Base-by-base conservation (phyloP, 1,140 invertebrate species). In the Bombus pyrosoma region DNA sequence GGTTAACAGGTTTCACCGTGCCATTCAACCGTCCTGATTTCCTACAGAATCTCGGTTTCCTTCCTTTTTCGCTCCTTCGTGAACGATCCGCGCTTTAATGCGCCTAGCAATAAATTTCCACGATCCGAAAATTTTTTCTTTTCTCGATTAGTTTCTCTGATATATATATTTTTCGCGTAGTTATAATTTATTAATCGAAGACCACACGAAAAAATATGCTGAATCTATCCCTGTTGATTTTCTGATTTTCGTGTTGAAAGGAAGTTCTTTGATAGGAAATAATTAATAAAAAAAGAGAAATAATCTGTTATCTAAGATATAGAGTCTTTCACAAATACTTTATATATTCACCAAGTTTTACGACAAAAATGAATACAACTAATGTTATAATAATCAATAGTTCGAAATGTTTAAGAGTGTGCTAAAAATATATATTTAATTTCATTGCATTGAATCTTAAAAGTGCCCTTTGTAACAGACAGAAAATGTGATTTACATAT, bases 1-100 rank as follows among this genome's bases (percentile, higher is more conserved):
- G 89, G 93, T 83, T 94, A 94, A 94, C 93, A 91, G 85, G 68
- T 90, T 90, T 87, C 89, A 82, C 85, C 85, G 83, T 91, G 83
- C 69, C 79, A 86, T 86, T 90, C 86, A 88, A 86, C 86, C 77
- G 86, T 86, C 86, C 81, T 32, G 73, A 90, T 88, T 90, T 88
- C 82, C 89, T 78, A 75, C 66, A 37, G 75, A 83, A 83, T 66
- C 76, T 86, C 78, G 64, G 77, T 57, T 59, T 64, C 87, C 53
- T 64, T 81, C 86, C 43, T 53, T 77, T 76, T 53, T 68, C 37
- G 37, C 77, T 75, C 28, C 43, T 64, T 34, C 72, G 41, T 59
- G 22, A 18, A 53, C 9, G 1, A 47, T 75, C 39, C 53, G 28
- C 12, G 13, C 28, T 41, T 47, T 47, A 22, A 12, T 41, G 72